A percentile compares a stretch with the other conserved stretches of the same genome.
Evolutionary conservation across 92 coral and sea anemone genomes (phyloP).

Genomic region (Umimayanthus kanabou): DNA sequence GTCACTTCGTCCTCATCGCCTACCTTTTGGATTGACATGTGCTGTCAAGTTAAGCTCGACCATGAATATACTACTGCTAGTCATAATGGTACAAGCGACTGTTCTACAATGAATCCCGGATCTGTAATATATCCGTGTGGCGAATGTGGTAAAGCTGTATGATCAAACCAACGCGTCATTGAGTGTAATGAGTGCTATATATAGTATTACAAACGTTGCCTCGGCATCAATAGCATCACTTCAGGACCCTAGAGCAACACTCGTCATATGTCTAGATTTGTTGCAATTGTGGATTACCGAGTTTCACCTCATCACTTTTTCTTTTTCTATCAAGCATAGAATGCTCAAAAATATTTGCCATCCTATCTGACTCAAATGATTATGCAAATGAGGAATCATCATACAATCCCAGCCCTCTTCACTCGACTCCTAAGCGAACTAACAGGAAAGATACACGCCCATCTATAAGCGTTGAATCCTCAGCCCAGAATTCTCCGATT

Average conservation of each 20-base stretch:
- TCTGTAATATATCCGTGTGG: slow-evolving; percentile 17
- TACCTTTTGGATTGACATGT: slow-evolving; percentile 25
- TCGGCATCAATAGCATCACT: slow-evolving; percentile 12
- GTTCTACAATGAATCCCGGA: slow-evolving; percentile 32
- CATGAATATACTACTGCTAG: slow-evolving; percentile 9
- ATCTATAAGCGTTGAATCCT: not conserved
- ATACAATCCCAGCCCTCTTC: not conserved
- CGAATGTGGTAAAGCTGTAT: slow-evolving; percentile 33
- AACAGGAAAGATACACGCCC: not conserved
- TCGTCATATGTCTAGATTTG: slow-evolving; percentile 31
- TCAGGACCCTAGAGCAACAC: slow-evolving; percentile 23
- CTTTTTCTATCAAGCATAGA: slow-evolving; percentile 9
- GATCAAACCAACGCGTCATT: slow-evolving; percentile 31
- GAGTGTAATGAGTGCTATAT: slow-evolving; percentile 34
- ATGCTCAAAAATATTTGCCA: slow-evolving; percentile 20
- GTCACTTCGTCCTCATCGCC: slow-evolving; percentile 24
- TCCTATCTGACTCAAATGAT: slow-evolving; percentile 23
- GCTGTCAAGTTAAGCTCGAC: slow-evolving; percentile 15
- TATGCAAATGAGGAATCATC: slow-evolving; percentile 15
- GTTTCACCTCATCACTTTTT: slow-evolving; percentile 23
- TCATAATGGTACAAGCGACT: slow-evolving; percentile 18
- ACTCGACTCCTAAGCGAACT: not conserved
- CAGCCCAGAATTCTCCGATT: slow-evolving; percentile 29
- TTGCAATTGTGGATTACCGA: slow-evolving; percentile 30
- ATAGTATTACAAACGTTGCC: slow-evolving; percentile 27